Evolutionary conservation across 2,888 invertebrate species (phyloP), one percentile per base, ranked within the genome.

Genomic region (Melinaea marsaeus): DNA sequence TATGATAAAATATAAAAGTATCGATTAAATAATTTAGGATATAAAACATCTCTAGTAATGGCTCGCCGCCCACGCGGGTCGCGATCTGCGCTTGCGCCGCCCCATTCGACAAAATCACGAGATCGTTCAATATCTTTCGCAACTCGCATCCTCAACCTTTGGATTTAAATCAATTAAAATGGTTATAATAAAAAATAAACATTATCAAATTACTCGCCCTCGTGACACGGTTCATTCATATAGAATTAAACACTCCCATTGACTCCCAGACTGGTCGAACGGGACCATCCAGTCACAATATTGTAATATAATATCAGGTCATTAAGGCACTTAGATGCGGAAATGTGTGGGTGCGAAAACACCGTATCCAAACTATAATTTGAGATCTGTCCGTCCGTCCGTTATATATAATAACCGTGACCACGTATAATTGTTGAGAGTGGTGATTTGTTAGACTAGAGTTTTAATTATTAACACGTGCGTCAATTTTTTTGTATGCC

Each of bases 341-440:
- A 90, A 90, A 84, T 85, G 90, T 88, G 90, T 90, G 90, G 90
- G 90, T 86, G 90, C 90, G 78, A 88, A 88, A 90, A 80, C 86
- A 85, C 88, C 90, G 87, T 86, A 84, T 78, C 90, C 76, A 90
- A 90, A 89, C 84, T 89, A 88, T 90, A 90, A 90, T 90, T 89
- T 83, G 86, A 88, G 79, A 77, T 84, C 82, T 80, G 81, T 83
- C 85, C 80, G 76, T 79, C 74, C 79, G 75, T 72, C 85, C 85
- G 85, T 86, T 87, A 86, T 86, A 79, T 79, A 72, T 83, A 84
- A 88, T 84, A 75, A 77, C 84, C 87, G 81, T 88, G 87, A 84
- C 85, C 76, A 79, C 68, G 71, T 80, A 83, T 88, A 88, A 89
- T 89, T 87, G 87, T 79, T 75, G 76, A 78, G 79, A 79, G 72